phyloP scores from a whole-genome alignment of 2,888 invertebrate species.

The Tenthredo amoena region DNA sequence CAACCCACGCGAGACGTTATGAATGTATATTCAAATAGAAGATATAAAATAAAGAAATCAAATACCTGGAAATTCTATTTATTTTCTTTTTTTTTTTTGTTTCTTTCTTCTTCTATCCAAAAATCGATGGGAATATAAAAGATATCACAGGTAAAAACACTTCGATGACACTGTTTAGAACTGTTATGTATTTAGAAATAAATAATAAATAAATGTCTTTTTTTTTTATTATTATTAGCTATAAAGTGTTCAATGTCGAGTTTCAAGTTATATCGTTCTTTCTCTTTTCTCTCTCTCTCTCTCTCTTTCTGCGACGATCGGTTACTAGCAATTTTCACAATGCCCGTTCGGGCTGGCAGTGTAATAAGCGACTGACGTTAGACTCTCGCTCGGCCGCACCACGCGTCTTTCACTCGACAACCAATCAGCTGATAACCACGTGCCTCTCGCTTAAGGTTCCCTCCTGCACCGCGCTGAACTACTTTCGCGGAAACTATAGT shows the following conservation, averaged over 20 bases:
- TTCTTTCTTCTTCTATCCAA: background rate
- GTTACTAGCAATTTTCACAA: conserved; percentile 6
- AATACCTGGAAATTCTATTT: background rate
- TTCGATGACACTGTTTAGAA: background rate
- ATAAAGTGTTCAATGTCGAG: background rate
- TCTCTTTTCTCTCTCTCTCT: background rate
- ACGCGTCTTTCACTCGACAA: conserved; percentile 16
- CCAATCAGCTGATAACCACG: conserved; percentile 51
- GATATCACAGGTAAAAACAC: background rate
- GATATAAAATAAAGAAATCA: background rate
- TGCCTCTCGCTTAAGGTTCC: background rate
- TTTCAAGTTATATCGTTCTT: background rate
- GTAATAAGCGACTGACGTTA: conserved; percentile 37
- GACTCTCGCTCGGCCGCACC: background rate
- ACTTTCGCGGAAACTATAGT: background rate
- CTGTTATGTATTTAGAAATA: background rate
- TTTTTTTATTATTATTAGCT: background rate
- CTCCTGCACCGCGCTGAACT: conserved; percentile 30
- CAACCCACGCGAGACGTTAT: background rate
- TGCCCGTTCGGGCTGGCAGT: conserved; percentile 45
- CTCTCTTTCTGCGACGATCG: background rate
- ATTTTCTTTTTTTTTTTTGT: background rate
- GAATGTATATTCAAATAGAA: background rate
- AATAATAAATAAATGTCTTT: no score
- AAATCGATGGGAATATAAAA: background rate